Conservation (phyloP, 2,113 vertebrate genomes). For the Limanda limanda region DNA sequence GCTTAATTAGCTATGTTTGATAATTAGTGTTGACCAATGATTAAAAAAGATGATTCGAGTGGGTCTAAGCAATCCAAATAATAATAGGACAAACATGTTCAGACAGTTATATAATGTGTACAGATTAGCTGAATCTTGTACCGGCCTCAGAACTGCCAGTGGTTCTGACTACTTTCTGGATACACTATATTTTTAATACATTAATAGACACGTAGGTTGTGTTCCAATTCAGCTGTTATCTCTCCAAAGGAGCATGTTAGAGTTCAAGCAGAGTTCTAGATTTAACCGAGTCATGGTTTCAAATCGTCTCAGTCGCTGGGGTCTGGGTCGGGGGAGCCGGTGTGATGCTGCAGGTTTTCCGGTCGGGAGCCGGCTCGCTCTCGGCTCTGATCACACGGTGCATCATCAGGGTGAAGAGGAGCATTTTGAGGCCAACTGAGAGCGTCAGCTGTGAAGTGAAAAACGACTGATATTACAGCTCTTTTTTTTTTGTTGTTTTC, state of each 20-base stretch:
- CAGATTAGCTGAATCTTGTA: not conserved
- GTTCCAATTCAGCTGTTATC: not conserved
- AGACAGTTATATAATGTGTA: not conserved
- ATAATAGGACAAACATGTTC: not conserved
- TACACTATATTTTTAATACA: not conserved
- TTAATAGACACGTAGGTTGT: not conserved
- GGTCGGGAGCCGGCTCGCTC: not conserved
- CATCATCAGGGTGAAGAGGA: not conserved
- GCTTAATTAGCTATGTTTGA: not conserved
- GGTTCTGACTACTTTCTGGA: not conserved
- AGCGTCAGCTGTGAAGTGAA: not conserved
- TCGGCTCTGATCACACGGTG: not conserved
- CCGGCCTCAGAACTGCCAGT: not conserved
- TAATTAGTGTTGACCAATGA: not conserved
- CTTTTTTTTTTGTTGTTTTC: not conserved
- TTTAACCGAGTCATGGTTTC: not conserved
- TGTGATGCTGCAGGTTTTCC: not conserved
- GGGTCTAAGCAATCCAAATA: not conserved
- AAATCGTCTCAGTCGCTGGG: not conserved
- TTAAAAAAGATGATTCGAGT: not conserved
- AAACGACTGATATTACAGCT: not conserved
- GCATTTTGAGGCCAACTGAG: not conserved
- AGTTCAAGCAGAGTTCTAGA: not conserved
- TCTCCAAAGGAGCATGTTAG: not conserved
- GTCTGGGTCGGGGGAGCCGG: no score